Conservation (phyloP, 2,888 invertebrate genomes). For the Ormyrus labotus region DNA sequence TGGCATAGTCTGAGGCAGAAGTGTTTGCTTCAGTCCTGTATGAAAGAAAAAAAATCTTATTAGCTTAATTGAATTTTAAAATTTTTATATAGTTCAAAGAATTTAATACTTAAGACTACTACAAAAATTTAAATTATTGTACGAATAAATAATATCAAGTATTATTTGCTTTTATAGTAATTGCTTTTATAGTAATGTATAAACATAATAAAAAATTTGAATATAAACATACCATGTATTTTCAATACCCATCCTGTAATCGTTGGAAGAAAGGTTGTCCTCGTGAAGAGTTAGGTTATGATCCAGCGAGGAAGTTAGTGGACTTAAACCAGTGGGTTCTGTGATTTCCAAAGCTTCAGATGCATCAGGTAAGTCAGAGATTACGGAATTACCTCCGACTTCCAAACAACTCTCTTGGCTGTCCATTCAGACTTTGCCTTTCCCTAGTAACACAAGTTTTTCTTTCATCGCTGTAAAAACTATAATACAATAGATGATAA, state of each 20-base stretch:
- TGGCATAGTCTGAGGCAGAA: constrained; percentile 52
- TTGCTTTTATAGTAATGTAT: constrained; percentile 1
- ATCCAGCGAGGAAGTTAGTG: constrained; percentile 71
- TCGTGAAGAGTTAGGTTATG: constrained; percentile 71
- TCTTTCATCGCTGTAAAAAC: constrained; percentile 40
- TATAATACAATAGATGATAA: constrained; percentile 41
- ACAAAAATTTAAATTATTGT: background rate
- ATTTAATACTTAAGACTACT: background rate
- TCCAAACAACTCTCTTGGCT: constrained; percentile 67
- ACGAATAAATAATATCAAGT: background rate
- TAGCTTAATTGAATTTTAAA: background rate
- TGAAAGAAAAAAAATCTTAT: background rate
- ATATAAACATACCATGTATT: constrained; percentile 71
- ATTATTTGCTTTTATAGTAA: constrained; percentile 2
- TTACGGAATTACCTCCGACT: constrained; percentile 71
- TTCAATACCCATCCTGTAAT: constrained; percentile 75
- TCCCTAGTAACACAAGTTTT: constrained; percentile 51
- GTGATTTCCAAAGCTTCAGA: constrained; percentile 69
- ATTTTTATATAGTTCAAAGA: background rate
- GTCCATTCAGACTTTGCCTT: constrained; percentile 71
- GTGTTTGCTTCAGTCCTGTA: constrained; percentile 56
- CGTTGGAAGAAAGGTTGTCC: constrained; percentile 66
- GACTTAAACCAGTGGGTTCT: constrained; percentile 72
- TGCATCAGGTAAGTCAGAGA: constrained; percentile 67
- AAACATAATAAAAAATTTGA: background rate